phyloP scores from a whole-genome alignment of 1,140 invertebrate genomes.

The Uloborus diversus region DNA sequence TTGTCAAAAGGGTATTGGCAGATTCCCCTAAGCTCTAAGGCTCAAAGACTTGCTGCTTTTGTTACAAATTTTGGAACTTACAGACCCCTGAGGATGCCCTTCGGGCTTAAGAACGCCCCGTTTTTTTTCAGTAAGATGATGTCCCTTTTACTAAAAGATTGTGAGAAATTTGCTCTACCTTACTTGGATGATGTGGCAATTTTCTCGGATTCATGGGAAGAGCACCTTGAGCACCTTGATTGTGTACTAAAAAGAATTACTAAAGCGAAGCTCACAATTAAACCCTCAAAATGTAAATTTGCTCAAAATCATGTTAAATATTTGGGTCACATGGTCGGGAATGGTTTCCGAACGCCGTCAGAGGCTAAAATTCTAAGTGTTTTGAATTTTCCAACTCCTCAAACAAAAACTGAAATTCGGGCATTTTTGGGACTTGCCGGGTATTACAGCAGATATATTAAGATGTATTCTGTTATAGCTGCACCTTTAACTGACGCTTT shows the following conservation, averaged over 20 bases:
- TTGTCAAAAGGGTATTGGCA: no score
- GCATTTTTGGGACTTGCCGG: neutral
- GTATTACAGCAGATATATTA: neutral
- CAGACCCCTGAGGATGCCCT: neutral
- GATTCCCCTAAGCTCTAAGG: neutral
- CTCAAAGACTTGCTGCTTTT: no score
- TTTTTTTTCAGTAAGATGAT: neutral
- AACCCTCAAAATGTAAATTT: constrained; percentile 47
- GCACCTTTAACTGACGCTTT: neutral
- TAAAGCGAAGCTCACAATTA: constrained; percentile 16
- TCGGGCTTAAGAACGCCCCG: constrained; percentile 31
- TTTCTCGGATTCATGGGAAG: constrained; percentile 8
- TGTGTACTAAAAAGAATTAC: neutral
- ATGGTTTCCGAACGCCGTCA: neutral
- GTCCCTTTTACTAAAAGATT: neutral
- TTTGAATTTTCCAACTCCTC: neutral
- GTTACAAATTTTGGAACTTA: neutral
- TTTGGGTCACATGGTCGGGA: constrained; percentile 23
- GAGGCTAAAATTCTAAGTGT: constrained; percentile 1
- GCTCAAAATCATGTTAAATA: constrained; percentile 7
- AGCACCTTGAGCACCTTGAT: constrained; percentile 15
- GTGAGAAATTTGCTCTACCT: neutral
- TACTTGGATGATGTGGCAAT: constrained; percentile 47
- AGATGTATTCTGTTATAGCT: neutral
- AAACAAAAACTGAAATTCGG: neutral